Base-by-base conservation (phyloP, 2,797 vertebrate genomes). In the Ptychadena robeensis region DNA sequence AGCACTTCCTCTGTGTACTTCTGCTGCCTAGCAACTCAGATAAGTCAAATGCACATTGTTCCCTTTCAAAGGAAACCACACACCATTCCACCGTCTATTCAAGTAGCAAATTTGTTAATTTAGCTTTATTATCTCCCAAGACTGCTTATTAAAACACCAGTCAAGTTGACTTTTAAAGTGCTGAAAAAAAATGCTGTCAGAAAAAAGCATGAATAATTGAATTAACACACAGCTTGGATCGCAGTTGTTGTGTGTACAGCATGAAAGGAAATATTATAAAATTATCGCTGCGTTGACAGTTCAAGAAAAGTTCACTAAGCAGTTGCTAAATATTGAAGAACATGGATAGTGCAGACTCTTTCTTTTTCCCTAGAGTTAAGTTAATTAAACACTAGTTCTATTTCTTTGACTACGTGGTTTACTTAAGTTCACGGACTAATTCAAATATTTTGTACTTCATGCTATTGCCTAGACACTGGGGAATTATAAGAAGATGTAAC, bases 91-190 rank as follows among this genome's bases (percentile, higher is more conserved):
- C 25, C 71, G 32, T 65, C 67, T 70, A 78, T 79, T 83, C 38
- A 78, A 83, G 81, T 57, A 72, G 72, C 59, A 83, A 65, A 83
- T 83, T 73, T 79, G 44, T 74, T 84, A 53, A 84, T 61, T 80
- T 74, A 74, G 40, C 64, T 85, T 74, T 74, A 73, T 69, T 70
- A 69, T 73, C 44, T 68, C 70, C 34, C 67, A 80, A 40, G 35
- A 22, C 34, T 69, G 44, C 35, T 37, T 80, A 75, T 74, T 80
- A 79, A 74, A 74, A 74, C 70, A 74, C 63, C 67, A 44, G 71
- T 74, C 64, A 70, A 53, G 28, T 57, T 78, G 59, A 64, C 59
- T 66, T 72, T 82, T 64, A 82, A 77, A 11, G 34, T 61, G 18
- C 66, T 22, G 69, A 40, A 48, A 81, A 69, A 48, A 81, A 69